A percentile compares a stretch with the other conserved stretches of the same genome.
These are phyloP conservation scores for Mus caroli DNA, from an alignment of 2,797 vertebrate species.

Conservation along the genomic window DNA sequence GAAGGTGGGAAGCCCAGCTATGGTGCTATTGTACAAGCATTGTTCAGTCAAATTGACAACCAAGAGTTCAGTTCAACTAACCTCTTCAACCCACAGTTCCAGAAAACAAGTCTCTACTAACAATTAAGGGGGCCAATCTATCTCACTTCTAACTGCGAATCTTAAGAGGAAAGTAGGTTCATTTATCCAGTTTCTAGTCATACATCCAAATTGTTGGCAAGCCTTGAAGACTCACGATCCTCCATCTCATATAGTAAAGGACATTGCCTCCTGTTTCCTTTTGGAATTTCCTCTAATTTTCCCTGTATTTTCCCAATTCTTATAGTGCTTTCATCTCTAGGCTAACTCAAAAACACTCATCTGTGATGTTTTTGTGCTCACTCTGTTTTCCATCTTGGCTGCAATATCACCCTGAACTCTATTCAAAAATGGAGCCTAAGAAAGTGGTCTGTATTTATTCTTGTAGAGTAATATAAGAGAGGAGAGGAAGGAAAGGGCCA, in stretches of 20 bases:
- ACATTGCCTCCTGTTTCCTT: background rate
- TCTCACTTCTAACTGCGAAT: background rate
- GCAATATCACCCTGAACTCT: background rate
- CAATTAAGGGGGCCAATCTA: background rate
- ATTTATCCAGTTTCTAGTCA: conserved; percentile 61
- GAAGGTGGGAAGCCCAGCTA: background rate
- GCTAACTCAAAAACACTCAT: background rate
- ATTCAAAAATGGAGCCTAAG: background rate
- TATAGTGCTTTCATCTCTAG: background rate
- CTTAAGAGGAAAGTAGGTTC: conserved; percentile 48
- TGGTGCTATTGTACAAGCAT: background rate
- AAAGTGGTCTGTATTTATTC: background rate
- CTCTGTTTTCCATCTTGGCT: background rate
- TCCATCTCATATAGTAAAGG: conserved; percentile 12
- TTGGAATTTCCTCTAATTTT: conserved; percentile 5
- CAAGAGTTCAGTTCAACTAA: background rate
- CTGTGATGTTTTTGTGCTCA: background rate
- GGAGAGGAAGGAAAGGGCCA: background rate
- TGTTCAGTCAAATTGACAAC: conserved; percentile 30
- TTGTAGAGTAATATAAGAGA: background rate
- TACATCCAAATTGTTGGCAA: conserved; percentile 44
- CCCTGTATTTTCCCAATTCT: background rate
- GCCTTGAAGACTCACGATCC: background rate
- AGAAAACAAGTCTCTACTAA: conserved; percentile 38
- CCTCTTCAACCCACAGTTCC: background rate